Percentiles rank a stretch among this genome's conserved stretches.
These are phyloP conservation scores for Nothobranchius furzeri DNA, from an alignment of 2,113 vertebrate genomes.

Conservation along the genomic window DNA sequence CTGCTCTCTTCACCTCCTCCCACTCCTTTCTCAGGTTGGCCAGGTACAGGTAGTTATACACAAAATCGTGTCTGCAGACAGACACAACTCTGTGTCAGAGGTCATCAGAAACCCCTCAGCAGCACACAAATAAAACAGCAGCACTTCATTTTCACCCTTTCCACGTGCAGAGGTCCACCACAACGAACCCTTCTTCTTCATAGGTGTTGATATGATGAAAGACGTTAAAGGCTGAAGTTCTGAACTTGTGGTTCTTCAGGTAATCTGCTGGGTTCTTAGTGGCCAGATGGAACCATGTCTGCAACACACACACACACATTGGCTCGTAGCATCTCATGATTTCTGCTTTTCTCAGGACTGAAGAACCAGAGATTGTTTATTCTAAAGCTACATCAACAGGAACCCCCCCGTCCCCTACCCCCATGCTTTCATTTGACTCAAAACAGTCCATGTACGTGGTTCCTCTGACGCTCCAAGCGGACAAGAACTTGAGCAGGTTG, in stretches of 20 bases:
- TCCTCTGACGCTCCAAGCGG: slow-evolving; percentile 92
- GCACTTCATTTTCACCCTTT: slow-evolving; percentile 83
- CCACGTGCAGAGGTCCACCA: slow-evolving; percentile 95
- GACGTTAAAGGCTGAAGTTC: slow-evolving; percentile 91
- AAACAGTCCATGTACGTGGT: slow-evolving; percentile 99
- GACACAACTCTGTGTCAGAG: neutral
- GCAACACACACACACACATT: neutral
- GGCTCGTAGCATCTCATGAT: neutral
- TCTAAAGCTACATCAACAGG: no score
- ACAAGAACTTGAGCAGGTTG: slow-evolving; percentile 93
- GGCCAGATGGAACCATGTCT: slow-evolving; percentile 96
- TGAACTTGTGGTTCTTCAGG: slow-evolving; percentile 86
- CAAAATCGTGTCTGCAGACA: slow-evolving; percentile 88
- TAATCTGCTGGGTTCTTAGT: slow-evolving; percentile 87
- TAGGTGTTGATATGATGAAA: slow-evolving; percentile 98
- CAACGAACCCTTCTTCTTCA: slow-evolving; percentile 89
- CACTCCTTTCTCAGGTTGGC: slow-evolving; percentile 88
- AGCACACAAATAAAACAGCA: neutral
- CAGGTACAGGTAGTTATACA: slow-evolving; percentile 97
- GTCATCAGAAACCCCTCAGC: neutral
- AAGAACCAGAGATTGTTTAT: no score
- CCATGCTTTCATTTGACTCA: slow-evolving; percentile 92
- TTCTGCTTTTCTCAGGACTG: no score
- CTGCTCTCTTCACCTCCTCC: slow-evolving; percentile 94
- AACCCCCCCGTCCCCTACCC: slow-evolving; percentile 72